phyloP scores from a whole-genome alignment of 2,888 invertebrate species.

The Fissipunctia ypsillon region DNA sequence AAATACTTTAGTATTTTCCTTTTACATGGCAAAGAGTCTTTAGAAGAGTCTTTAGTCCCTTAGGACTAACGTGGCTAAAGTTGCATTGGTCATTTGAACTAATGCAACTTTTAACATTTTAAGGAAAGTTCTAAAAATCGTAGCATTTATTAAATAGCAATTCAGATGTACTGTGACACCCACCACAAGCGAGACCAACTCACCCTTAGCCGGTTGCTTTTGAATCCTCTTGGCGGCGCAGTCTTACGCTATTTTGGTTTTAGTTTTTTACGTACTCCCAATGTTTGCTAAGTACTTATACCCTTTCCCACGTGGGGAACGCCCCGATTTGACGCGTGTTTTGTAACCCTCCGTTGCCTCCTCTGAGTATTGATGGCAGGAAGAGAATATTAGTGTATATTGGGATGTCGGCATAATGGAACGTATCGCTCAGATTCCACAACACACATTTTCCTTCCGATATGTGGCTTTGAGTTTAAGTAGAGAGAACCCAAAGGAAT shows the following conservation, averaged over 20 bases:
- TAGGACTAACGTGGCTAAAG: not conserved
- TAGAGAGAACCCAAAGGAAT: not conserved
- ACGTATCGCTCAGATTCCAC: slow-evolving; percentile 40
- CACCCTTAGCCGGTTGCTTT: slow-evolving; percentile 17
- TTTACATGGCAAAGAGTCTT: too few species aligned
- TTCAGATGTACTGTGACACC: not conserved
- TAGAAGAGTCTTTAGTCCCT: too few species aligned
- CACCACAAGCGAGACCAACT: not conserved
- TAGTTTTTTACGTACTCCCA: slow-evolving; percentile 36
- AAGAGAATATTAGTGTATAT: slow-evolving; percentile 44
- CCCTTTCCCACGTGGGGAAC: slow-evolving; percentile 21
- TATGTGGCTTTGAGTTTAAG: not conserved
- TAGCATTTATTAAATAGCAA: not conserved
- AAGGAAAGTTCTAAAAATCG: not conserved
- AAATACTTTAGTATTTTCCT: too few species aligned
- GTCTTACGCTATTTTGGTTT: slow-evolving; percentile 40
- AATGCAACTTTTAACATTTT: too few species aligned
- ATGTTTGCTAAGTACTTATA: slow-evolving; percentile 32
- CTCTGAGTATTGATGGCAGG: slow-evolving; percentile 44
- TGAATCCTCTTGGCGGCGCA: slow-evolving; percentile 19
- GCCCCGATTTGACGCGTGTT: slow-evolving; percentile 40
- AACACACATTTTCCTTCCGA: slow-evolving; percentile 32
- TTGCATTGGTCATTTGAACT: too few species aligned
- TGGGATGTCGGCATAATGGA: slow-evolving; percentile 45
- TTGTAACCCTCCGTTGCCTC: slow-evolving; percentile 39